Base-by-base conservation (phyloP, 2,888 invertebrate genomes). In the Caenorhabditis drosophilae region DNA sequence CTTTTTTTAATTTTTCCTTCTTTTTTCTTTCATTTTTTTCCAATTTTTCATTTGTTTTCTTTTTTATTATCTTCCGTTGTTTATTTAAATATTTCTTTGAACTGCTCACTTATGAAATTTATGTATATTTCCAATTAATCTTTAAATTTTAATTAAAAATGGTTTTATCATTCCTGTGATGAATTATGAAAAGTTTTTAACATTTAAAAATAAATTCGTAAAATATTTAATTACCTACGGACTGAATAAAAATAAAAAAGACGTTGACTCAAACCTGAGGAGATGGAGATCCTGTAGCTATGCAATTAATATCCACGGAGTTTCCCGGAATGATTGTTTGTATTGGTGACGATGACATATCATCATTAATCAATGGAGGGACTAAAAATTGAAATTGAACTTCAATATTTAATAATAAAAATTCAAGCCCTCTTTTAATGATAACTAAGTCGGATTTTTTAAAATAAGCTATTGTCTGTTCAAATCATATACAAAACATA, bases 281-380 rank as follows among this genome's bases (percentile, higher is more conserved):
- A 42, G 57, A 35, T 16, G 60, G 60, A 12, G 54, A 56, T 45
- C 60, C 60, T 20, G n/a, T 18, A 26, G 49, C 22, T 11, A 58
- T 50, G 46, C 87, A 87, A 4, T 84, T 83, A 20, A 87, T 73
- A 20, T 83, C 77, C 4, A 86, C 46, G 2, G 46, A 31, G 0
- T 47, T 35, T 0, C 62, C 67, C 2, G 77, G 77, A 31, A 72
- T 64, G 6, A 70, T 68, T 0, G 75, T 69, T 15, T 76, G 67
- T 18, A 80, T 48, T 3, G 75, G 41, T 0, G 61, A 49, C 0
- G 82, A 82, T 4, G 77, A 76, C 15, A 57, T 27, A 2, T 68
- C 49, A 4, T 83, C 81, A 59, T 74, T 71, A 53, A 83, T 80
- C 2, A 59, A 47, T 23, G 82, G 76, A 6, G 76, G 75, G 1